Conservation (phyloP, 2,888 invertebrate genomes). For the Oligia latruncula region DNA sequence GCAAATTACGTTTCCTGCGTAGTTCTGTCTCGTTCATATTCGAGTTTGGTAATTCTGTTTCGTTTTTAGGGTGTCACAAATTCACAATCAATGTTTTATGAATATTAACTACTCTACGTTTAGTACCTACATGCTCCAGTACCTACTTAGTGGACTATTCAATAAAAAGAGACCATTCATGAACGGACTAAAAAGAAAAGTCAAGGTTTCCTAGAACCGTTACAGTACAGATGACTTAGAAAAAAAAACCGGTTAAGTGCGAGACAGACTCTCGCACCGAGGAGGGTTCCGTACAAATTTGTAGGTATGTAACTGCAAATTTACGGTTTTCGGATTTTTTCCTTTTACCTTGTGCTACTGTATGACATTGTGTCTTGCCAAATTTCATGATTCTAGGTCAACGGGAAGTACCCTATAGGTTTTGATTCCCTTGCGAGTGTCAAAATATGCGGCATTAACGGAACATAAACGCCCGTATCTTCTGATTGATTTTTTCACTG, state of each 20-base stretch:
- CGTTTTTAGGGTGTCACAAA: neutral
- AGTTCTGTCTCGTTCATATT: slow-evolving; percentile 11
- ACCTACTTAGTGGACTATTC: neutral
- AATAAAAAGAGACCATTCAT: neutral
- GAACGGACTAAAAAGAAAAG: neutral
- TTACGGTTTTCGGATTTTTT: too few species aligned
- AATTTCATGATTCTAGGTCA: too few species aligned
- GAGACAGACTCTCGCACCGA: too few species aligned
- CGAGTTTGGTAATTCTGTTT: slow-evolving; percentile 12
- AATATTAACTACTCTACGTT: slow-evolving; percentile 11
- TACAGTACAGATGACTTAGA: neutral
- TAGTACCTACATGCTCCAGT: neutral
- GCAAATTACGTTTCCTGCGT: slow-evolving; percentile 23
- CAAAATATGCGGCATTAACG: too few species aligned
- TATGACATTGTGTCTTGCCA: too few species aligned
- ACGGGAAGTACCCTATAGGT: too few species aligned
- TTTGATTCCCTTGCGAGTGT: too few species aligned
- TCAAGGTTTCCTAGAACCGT: neutral
- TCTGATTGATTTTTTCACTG: too few species aligned
- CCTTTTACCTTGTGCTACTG: too few species aligned
- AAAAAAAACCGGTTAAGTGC: neutral
- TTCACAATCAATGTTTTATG: slow-evolving; percentile 15
- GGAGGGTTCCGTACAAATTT: too few species aligned
- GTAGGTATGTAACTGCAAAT: too few species aligned
- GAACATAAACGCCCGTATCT: too few species aligned